Percentiles rank a stretch among this genome's conserved stretches.
Conservation (phyloP, 2,797 vertebrate genomes). For the Sebastes steindachneri region DNA sequence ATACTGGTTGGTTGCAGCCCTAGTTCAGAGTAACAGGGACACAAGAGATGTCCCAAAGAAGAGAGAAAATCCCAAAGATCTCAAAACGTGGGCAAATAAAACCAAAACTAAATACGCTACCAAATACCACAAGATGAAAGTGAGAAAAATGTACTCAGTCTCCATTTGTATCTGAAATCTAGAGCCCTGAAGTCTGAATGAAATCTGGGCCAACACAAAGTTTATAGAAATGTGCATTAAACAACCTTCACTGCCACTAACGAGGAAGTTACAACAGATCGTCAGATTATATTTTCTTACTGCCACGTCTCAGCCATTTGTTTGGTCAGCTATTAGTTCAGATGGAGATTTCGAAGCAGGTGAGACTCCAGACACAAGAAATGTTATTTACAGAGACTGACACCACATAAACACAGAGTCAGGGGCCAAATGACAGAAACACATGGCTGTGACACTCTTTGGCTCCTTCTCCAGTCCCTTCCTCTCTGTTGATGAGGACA, state of each 20-base stretch:
- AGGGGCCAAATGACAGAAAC: constrained; percentile 48
- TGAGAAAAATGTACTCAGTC: background rate
- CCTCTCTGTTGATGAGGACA: constrained; percentile 8
- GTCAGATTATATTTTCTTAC: background rate
- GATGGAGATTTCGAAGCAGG: constrained; percentile 7
- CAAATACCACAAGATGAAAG: background rate
- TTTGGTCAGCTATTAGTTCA: fast-evolving
- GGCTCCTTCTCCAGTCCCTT: constrained; percentile 1
- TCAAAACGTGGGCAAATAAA: background rate
- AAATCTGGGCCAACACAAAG: background rate
- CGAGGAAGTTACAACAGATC: background rate
- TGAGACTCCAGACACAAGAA: constrained; percentile 20
- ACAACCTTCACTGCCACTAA: background rate
- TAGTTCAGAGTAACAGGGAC: too few species aligned
- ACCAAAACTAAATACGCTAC: background rate
- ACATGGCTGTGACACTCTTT: constrained; percentile 32
- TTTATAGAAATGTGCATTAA: background rate
- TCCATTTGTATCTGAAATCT: background rate
- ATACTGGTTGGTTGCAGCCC: too few species aligned
- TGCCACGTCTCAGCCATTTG: background rate
- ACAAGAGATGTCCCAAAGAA: too few species aligned
- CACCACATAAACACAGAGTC: constrained; percentile 39
- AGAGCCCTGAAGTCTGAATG: background rate
- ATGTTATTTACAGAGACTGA: constrained; percentile 44
- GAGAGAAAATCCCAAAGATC: background rate